Evolutionary conservation across 2,888 invertebrate species (phyloP), one percentile per base, ranked within the genome.

Genomic region (Lepidocyrtinus sp.): DNA sequence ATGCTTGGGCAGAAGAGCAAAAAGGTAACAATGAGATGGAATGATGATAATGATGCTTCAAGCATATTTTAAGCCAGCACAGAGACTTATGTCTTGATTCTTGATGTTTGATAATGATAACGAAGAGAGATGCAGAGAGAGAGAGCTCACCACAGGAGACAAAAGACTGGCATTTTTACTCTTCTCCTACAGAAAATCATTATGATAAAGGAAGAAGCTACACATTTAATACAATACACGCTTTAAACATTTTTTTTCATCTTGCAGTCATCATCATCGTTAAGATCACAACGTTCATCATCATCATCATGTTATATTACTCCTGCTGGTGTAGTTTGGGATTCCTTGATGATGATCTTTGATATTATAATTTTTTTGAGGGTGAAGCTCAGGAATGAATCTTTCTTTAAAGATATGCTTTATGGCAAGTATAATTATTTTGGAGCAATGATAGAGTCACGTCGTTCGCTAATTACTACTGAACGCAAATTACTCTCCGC

Each of bases 391-490:
- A 50, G 17, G 50, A 50, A 50, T 50, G 5, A 50, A 50, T 36
- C 36, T 36, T n/a, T 36, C 36, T 36, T 36, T 36, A 36, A 12
- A 50, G 76, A 79, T 75, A 83, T 79, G 79, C 75, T 81, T 83
- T 81, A 81, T 74, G 82, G 77, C 72, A 73, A 80, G 72, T 67
- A 82, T 84, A 85, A 85, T 85, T 85, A 84, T 81, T 82, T 77
- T 85, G 79, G 80, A 82, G 82, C 81, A 81, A 81, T 84, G 83
- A 83, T 84, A 81, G 83, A 85, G 84, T 85, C 85, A 85, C 85
- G 85, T 85, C 83, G 82, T 72, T 76, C 61, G 81, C 84, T 85
- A 84, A 85, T 84, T 85, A 85, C 84, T 84, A 79, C 82, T 82
- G 83, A 82, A 83, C 81, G 83, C 83, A 85, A 84, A 85, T 84